Base-by-base conservation (phyloP, 2,888 invertebrate species). In the Dolichopus griseipennis region DNA sequence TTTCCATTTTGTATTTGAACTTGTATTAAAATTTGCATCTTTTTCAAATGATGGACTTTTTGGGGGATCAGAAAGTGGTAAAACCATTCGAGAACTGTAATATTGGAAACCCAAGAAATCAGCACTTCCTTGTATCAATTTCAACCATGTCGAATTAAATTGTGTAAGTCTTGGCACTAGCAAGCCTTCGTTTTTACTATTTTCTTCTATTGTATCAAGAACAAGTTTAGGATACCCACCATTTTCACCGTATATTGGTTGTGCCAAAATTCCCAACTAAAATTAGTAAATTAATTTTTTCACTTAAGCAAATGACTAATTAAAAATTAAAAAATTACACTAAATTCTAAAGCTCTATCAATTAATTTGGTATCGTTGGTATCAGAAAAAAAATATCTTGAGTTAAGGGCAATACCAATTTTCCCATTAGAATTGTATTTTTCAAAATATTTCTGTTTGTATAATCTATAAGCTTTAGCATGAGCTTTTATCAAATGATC, bases 401-500 rank as follows among this genome's bases (percentile, higher is more conserved):
- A 73, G 52, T 74, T 75, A 10, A 78, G 65, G 0, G 76, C 74
- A 3, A 78, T 75, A 15, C 78, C 78, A 27, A 78, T 67, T 68
- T 75, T 75, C 20, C 81, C 82, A 4, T 70, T 69, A 61, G 79
- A 76, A 0, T 72, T 68, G n/a, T 20, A 67, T 41, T 63, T 37
- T 0, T 75, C 66, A 61, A 76, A 81, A 71, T 80, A 83, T 20
- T 82, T 78, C 12, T 77, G 75, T 33, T 78, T 77, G 67, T 84
- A 84, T 3, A 80, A 71, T 12, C 78, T 76, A 72, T 83, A 84
- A 0, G 81, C 81, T 33, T 74, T 78, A 15, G 84, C 83, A 75
- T 90, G 89, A 0, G 87, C 85, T 15, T 82, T 66, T 0, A 83
- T 73, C 41, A 85, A 78, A 34, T 82, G 78, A 72, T 84, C 83